These are phyloP conservation scores for Knipowitschia caucasica DNA, from an alignment of 2,797 vertebrate genomes.

Conservation along the genomic window DNA sequence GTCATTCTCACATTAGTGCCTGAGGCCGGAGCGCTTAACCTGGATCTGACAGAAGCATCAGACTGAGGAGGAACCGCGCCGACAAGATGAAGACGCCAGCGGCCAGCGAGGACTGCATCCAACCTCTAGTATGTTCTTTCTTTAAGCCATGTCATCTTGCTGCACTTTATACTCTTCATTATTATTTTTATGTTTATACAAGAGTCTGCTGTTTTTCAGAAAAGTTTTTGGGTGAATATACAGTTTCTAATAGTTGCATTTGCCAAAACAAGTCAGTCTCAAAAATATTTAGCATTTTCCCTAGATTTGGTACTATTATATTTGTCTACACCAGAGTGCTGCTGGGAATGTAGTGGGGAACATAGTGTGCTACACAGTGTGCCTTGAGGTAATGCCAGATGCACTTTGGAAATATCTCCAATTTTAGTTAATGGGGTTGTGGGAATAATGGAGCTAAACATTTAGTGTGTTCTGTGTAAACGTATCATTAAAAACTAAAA, in stretches of 20 bases:
- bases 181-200: not conserved
- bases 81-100: conserved; percentile 69
- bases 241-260: not conserved
- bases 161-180: no score
- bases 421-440: no score
- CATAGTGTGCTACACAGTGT: no score
- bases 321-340: no score
- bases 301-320: no score
- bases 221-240: not conserved
- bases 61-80: conserved; percentile 24
- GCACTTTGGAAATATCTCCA: no score
- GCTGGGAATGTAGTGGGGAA: no score
- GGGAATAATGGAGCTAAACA: no score
- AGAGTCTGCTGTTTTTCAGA: not conserved
- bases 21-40: conserved; percentile 33
- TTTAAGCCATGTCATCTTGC: no score
- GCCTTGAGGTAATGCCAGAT: no score
- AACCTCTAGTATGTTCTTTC: conserved; percentile 77
- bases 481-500: no score
- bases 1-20: conserved; percentile 59
- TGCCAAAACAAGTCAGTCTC: not conserved
- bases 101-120: conserved; percentile 79
- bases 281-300: not conserved
- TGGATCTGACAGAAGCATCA: conserved; percentile 33
- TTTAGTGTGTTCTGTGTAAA: no score